Evolutionary conservation across 1,140 invertebrate species (phyloP), one percentile per base, ranked within the genome.

Genomic region (Drosophila bocqueti): DNA sequence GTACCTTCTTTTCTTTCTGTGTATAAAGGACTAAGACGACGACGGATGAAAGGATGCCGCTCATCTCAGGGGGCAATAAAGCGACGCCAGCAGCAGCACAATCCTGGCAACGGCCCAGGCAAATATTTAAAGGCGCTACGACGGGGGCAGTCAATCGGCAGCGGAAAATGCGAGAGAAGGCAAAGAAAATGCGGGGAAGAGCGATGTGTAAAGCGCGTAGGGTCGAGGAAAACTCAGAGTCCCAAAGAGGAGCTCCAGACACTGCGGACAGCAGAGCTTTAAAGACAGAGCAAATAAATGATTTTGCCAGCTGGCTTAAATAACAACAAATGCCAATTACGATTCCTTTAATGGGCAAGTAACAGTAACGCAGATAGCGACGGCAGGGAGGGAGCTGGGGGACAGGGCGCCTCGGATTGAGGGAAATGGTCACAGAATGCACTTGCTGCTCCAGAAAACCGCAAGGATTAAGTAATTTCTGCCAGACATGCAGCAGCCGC

Each of bases 391-490:
- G 49, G 11, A 10, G 49, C n/a, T 13, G 16, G 40, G 34, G 21
- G 40, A n/a, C 13, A 11, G 26, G 34, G 43, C 3, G 40, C 16
- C 9, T 21, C 21, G 36, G 61, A 29, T 54, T 60, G 50, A 59
- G 55, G 47, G 50, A 50, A 46, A 52, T 69, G 47, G 58, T 71
- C 67, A 49, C 52, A 81, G 76, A 65, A 58, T 79, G 75, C 76
- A 79, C 52, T 79, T 66, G 85, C 77, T 68, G 73, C 74, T 90
- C 59, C 74, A 90, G 69, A 80, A 89, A 85, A 89, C 86, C 85
- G 58, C 85, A 91, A 91, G 85, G 86, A 90, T 90, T 90, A 90
- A 90, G 85, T 90, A 90, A 90, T 90, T 90, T 90, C 85, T 86
- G 82, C 67, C 85, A 90, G 85, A 90, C 85, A 90, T 91, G 85